phyloP scores from a whole-genome alignment of 2,888 invertebrate genomes.

The Osedax frankpressi region DNA sequence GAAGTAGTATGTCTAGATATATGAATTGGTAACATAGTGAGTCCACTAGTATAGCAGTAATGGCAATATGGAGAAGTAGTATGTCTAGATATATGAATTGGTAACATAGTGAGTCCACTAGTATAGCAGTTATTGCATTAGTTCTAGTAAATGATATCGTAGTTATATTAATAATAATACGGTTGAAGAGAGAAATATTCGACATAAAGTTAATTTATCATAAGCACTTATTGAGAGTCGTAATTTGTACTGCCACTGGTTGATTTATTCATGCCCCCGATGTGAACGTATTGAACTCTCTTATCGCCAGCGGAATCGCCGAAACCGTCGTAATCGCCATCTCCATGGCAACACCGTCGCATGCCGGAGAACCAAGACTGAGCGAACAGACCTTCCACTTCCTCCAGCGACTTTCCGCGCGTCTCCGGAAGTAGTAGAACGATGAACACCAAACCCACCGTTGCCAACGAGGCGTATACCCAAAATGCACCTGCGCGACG shows the following conservation, averaged over 20 bases:
- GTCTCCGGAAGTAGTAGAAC: slow-evolving; percentile 52
- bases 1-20: no score
- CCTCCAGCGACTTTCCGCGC: slow-evolving; percentile 49
- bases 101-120: no score
- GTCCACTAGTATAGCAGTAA: no score
- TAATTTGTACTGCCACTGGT: background rate
- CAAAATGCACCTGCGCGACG: slow-evolving; percentile 49
- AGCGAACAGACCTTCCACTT: slow-evolving; percentile 49
- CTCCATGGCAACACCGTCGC: slow-evolving; percentile 32
- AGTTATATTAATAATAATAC: no score
- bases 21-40: no score
- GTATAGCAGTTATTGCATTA: no score
- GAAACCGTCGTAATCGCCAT: slow-evolving; percentile 30
- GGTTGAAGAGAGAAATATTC: no score
- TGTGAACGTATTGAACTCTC: slow-evolving; percentile 49
- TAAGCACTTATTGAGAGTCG: no score
- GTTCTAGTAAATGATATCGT: no score
- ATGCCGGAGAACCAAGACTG: slow-evolving; percentile 2
- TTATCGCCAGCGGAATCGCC: slow-evolving; percentile 34
- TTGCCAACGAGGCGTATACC: slow-evolving; percentile 49
- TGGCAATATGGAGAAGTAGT: no score
- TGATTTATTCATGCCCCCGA: slow-evolving; percentile 43
- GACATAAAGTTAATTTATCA: no score
- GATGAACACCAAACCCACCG: slow-evolving; percentile 37
- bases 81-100: no score